These are phyloP conservation scores for Drosophila parthenogenetica DNA, from an alignment of 2,888 invertebrate genomes.

Conservation along the genomic window DNA sequence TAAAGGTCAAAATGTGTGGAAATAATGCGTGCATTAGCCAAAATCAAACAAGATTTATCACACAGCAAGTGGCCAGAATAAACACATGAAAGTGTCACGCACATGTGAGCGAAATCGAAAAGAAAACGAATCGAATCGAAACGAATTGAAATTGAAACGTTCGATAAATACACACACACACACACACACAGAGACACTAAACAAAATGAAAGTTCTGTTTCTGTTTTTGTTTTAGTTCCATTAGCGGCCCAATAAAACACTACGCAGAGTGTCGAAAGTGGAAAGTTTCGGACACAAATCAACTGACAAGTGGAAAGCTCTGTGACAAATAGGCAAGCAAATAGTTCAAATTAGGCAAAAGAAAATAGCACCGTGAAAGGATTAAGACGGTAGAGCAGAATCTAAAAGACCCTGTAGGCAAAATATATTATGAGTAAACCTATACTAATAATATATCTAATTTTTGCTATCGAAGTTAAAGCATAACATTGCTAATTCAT, in stretches of 20 bases:
- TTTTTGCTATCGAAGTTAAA: too few relatives aligned
- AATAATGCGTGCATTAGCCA: slow-evolving; percentile 67
- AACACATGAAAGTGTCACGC: slow-evolving; percentile 63
- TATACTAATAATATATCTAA: too few relatives aligned
- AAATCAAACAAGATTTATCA: slow-evolving; percentile 70
- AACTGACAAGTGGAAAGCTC: slow-evolving; percentile 46
- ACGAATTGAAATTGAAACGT: slow-evolving; percentile 49
- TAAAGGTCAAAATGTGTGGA: slow-evolving; percentile 61
- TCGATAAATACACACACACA: slow-evolving; percentile 36
- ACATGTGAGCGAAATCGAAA: slow-evolving; percentile 58
- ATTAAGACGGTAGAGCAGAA: too few relatives aligned
- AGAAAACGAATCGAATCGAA: neutral
- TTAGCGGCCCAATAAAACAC: slow-evolving; percentile 18
- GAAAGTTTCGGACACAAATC: slow-evolving; percentile 70
- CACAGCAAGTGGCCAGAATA: slow-evolving; percentile 25
- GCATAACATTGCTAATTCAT: too few relatives aligned
- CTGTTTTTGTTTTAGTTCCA: slow-evolving; percentile 9
- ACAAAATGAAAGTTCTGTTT: neutral
- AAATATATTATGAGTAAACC: too few relatives aligned
- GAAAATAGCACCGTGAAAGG: too few relatives aligned
- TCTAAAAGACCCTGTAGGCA: too few relatives aligned
- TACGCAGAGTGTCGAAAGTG: slow-evolving; percentile 62
- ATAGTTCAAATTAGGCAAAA: too few relatives aligned
- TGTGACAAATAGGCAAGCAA: too few relatives aligned
- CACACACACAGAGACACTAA: neutral